These are phyloP conservation scores for Andricus curvator DNA, from an alignment of 2,888 invertebrate genomes.

Conservation along the genomic window DNA sequence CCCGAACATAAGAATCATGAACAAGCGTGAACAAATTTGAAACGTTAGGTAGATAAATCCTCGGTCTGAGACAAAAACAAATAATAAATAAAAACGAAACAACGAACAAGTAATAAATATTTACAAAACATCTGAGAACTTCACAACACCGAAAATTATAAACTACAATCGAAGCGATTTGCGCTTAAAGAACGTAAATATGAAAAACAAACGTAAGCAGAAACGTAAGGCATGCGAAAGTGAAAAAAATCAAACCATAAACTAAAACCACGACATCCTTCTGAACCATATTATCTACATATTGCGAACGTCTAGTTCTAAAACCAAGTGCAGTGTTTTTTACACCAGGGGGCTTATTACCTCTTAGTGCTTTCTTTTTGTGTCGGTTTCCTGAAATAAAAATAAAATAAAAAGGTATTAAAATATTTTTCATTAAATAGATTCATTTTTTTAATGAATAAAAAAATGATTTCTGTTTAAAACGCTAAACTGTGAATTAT, in stretches of 20 bases:
- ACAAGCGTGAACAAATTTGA: background rate
- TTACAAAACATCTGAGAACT: slow-evolving; percentile 49
- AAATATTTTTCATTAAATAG: background rate
- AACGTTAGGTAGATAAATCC: background rate
- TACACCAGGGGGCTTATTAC: slow-evolving; percentile 71
- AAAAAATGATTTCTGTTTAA: background rate
- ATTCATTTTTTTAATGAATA: background rate
- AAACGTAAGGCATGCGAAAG: slow-evolving; percentile 71
- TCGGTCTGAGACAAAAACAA: slow-evolving; percentile 37
- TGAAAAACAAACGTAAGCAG: slow-evolving; percentile 72
- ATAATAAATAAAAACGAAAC: slow-evolving; percentile 59
- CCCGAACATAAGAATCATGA: background rate
- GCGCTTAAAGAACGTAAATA: slow-evolving; percentile 63
- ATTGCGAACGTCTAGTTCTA: slow-evolving; percentile 70
- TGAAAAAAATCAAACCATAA: slow-evolving; percentile 70
- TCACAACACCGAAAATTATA: slow-evolving; percentile 43
- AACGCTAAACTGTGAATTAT: background rate
- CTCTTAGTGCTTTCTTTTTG: slow-evolving; percentile 75
- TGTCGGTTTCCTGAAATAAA: slow-evolving; percentile 72
- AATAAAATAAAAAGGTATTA: slow-evolving; percentile 5
- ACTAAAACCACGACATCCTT: slow-evolving; percentile 70
- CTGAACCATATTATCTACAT: slow-evolving; percentile 70
- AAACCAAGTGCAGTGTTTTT: slow-evolving; percentile 68
- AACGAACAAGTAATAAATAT: slow-evolving; percentile 54
- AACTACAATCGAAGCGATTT: slow-evolving; percentile 41